Percentiles rank a stretch among this genome's conserved stretches.
These are phyloP conservation scores for Hemicentrotus pulcherrimus DNA, from an alignment of 35 echinoderm and acorn worm genomes.

Conservation along the genomic window DNA sequence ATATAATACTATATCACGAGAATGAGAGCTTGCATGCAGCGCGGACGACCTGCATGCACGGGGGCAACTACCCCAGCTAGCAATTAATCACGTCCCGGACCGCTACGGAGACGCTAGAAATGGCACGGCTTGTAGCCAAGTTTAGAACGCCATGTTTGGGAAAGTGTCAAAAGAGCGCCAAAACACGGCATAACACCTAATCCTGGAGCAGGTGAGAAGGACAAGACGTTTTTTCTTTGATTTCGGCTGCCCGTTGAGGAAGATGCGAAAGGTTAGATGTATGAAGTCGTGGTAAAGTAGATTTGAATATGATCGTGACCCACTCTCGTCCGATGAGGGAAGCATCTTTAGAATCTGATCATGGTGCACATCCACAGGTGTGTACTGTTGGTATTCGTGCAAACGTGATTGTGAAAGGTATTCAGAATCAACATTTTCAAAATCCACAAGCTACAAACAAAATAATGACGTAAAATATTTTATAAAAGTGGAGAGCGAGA, in stretches of 20 bases:
- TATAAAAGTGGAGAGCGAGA: no score
- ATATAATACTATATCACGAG: background rate
- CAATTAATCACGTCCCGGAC: conserved; percentile 37
- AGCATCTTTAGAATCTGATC: background rate
- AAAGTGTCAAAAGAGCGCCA: conserved; percentile 7
- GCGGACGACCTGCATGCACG: background rate
- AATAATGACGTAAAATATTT: no score
- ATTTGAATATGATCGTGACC: background rate
- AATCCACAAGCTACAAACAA: no score
- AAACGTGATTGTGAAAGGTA: no score
- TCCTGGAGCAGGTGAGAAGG: background rate
- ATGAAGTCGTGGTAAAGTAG: background rate
- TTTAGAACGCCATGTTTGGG: background rate
- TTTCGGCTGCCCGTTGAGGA: background rate
- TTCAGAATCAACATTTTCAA: no score
- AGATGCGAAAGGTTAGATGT: background rate
- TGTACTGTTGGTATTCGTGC: background rate
- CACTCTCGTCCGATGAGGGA: background rate
- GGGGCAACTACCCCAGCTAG: background rate
- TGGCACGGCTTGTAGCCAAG: conserved; percentile 23
- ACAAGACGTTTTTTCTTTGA: background rate
- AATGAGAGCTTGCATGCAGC: background rate
- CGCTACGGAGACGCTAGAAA: background rate
- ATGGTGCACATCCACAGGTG: background rate
- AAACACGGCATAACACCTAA: background rate